Evolutionary conservation across 2,113 vertebrate species (phyloP).

Genomic region (Melanerpes formicivorus): DNA sequence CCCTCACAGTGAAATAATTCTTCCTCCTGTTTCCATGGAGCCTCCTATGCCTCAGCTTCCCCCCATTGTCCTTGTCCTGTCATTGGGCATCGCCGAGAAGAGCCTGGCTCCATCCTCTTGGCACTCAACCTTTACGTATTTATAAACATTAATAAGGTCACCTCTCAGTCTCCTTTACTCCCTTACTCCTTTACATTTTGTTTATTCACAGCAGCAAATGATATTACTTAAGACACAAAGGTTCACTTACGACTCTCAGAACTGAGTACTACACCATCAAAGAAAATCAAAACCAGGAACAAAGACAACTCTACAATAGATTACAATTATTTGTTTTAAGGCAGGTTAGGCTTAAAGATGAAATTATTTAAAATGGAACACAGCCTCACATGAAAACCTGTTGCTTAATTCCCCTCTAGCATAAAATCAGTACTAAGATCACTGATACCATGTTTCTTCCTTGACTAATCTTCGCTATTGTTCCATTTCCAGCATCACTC

Average conservation of each 20-base stretch:
- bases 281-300: background rate
- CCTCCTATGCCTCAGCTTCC: too few relatives aligned
- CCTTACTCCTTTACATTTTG: background rate
- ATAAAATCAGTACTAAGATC: background rate
- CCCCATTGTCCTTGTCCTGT: too few relatives aligned
- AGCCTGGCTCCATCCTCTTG: too few relatives aligned
- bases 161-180: too few relatives aligned
- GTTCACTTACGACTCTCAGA: background rate
- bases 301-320: background rate
- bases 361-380: background rate
- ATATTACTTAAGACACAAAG: background rate
- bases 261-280: background rate
- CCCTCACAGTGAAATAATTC: too few relatives aligned
- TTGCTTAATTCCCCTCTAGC: background rate
- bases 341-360: background rate
- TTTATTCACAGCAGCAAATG: background rate
- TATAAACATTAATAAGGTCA: too few relatives aligned
- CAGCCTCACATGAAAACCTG: background rate
- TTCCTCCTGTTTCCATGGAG: too few relatives aligned
- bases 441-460: background rate
- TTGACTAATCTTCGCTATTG: background rate
- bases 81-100: too few relatives aligned
- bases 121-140: too few relatives aligned
- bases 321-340: background rate
- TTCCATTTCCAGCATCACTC: background rate